phyloP scores from a whole-genome alignment of 2,888 invertebrate genomes.

The Temnothorax ravouxi region DNA sequence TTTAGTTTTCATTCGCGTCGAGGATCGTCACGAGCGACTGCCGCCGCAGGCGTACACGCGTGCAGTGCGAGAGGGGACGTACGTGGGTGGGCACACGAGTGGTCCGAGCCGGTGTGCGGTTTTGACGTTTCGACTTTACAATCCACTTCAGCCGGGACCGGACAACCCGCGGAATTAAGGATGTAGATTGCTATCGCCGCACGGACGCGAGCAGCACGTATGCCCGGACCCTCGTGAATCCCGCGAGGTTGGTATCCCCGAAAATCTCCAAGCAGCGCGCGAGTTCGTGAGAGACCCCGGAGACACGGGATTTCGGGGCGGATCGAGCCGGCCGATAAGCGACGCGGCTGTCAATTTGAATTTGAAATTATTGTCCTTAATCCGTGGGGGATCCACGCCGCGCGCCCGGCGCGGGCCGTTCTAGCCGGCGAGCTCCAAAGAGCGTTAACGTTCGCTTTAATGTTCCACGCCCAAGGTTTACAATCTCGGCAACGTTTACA shows the following conservation, averaged over 20 bases:
- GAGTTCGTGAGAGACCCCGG: conserved; percentile 29
- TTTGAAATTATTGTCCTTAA: conserved; percentile 56
- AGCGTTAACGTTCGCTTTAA: conserved; percentile 44
- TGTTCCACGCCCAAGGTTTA: conserved; percentile 30
- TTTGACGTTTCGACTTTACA: conserved; percentile 79
- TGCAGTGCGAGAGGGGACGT: conserved; percentile 27
- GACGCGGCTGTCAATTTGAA: conserved; percentile 52
- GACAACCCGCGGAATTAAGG: conserved; percentile 78
- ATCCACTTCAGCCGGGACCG: conserved; percentile 66
- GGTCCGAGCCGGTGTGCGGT: conserved; percentile 67
- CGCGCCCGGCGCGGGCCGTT: conserved; percentile 10
- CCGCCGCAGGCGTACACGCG: conserved; percentile 27
- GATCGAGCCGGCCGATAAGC: conserved; percentile 54
- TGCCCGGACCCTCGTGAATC: conserved; percentile 65
- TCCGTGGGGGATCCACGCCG: neutral
- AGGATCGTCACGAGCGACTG: conserved; percentile 4
- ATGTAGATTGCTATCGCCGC: conserved; percentile 76
- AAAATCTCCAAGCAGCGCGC: conserved; percentile 50
- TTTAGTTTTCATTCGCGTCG: neutral
- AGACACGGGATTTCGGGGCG: conserved; percentile 37
- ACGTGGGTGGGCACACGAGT: conserved; percentile 71
- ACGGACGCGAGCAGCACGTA: conserved; percentile 62
- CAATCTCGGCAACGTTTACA: conserved; percentile 31
- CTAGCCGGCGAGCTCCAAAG: conserved; percentile 11
- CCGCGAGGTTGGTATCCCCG: conserved; percentile 54